Conservation (phyloP, 2,797 vertebrate species). For the Sternotherus odoratus region DNA sequence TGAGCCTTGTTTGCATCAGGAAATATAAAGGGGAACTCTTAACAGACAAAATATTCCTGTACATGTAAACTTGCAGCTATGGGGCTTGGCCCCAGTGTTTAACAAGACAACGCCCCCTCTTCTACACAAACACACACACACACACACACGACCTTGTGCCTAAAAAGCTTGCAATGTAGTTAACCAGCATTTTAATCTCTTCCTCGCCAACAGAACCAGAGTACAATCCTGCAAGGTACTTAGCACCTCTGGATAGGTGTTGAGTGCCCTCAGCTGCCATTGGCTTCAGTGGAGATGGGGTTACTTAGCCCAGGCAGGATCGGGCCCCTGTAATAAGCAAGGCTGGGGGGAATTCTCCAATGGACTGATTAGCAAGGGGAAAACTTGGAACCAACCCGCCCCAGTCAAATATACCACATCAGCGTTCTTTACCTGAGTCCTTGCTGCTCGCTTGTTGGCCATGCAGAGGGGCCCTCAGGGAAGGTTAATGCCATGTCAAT, state of each 20-base stretch:
- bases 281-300: background rate
- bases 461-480: background rate
- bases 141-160: background rate
- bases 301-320: background rate
- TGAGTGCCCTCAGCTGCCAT: fast-evolving
- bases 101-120: background rate
- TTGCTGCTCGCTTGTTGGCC: background rate
- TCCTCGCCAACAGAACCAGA: background rate
- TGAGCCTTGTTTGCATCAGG: background rate
- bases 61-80: background rate
- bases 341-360: background rate
- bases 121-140: no score
- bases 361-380: background rate
- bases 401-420: background rate
- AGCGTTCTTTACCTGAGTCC: fast-evolving
- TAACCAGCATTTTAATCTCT: slow-evolving; percentile 11
- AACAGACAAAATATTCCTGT: background rate
- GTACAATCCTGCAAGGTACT: background rate
- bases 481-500: background rate
- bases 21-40: slow-evolving; percentile 8
- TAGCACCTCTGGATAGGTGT: fast-evolving
- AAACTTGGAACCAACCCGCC: background rate
- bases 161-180: slow-evolving; percentile 22
- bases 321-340: background rate
- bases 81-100: background rate